Evolutionary conservation across 2,113 vertebrate species (phyloP).

Genomic region (Isichthys henryi): DNA sequence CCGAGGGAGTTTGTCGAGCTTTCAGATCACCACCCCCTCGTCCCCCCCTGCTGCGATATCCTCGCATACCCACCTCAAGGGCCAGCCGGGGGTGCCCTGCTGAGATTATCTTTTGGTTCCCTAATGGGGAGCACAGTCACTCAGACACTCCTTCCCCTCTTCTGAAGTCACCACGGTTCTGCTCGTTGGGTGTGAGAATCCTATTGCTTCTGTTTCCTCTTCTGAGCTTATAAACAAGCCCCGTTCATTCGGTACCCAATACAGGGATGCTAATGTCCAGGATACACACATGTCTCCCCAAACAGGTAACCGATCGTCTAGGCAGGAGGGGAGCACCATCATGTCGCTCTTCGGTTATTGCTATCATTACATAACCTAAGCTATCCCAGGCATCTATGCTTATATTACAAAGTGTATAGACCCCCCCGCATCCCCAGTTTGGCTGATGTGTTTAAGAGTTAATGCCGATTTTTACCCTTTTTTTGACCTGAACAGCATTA

Average conservation of each 20-base stretch:
- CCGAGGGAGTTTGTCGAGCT: slow-evolving; percentile 29
- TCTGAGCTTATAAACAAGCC: background rate
- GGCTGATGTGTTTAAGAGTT: slow-evolving; percentile 51
- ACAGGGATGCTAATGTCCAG: background rate
- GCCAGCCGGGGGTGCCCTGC: slow-evolving; percentile 46
- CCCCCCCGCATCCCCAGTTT: background rate
- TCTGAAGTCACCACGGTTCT: background rate
- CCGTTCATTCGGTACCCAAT: background rate
- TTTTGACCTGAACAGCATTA: slow-evolving; percentile 57
- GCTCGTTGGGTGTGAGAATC: background rate
- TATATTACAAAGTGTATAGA: background rate
- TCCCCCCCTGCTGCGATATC: slow-evolving; percentile 39
- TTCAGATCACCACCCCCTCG: background rate
- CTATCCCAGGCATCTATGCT: background rate
- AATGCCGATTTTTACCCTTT: slow-evolving; percentile 53
- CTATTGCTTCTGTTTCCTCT: background rate
- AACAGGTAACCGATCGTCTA: background rate
- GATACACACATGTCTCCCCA: background rate
- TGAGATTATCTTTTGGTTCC: slow-evolving; percentile 33
- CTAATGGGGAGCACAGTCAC: slow-evolving; percentile 26
- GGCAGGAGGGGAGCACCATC: background rate
- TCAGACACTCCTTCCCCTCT: background rate
- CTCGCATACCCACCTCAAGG: slow-evolving; percentile 52
- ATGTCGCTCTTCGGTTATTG: background rate
- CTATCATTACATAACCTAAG: background rate